These are phyloP conservation scores for Hirtodrosophila trivittata DNA, from an alignment of 2,888 invertebrate species.

Conservation along the genomic window DNA sequence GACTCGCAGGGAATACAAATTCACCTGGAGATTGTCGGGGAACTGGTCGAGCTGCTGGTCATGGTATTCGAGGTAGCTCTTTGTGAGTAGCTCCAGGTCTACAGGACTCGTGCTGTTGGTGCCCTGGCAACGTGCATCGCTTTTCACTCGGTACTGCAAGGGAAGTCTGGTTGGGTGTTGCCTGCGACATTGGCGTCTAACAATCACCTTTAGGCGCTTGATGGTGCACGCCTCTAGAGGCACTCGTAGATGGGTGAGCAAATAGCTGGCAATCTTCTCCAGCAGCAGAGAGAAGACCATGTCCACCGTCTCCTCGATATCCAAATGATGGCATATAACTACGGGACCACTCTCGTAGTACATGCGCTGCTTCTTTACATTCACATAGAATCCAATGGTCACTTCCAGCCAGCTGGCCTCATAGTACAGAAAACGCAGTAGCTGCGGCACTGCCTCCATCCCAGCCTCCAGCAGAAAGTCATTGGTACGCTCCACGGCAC, in stretches of 20 bases:
- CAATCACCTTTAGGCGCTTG: conserved; percentile 59
- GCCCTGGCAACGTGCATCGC: neutral
- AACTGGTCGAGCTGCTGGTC: conserved; percentile 22
- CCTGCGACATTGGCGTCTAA: conserved; percentile 27
- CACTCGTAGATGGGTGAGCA: conserved; percentile 24
- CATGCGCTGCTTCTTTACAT: conserved; percentile 42
- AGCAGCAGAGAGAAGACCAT: conserved; percentile 61
- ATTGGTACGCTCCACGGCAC: conserved; percentile 36
- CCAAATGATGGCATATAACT: conserved; percentile 53
- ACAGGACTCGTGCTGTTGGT: neutral
- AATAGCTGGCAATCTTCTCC: conserved; percentile 62
- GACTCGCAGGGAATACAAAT: conserved; percentile 60
- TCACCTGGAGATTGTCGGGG: conserved; percentile 42
- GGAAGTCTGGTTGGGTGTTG: conserved; percentile 26
- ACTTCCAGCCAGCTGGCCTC: conserved; percentile 40
- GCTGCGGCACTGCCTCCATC: conserved; percentile 58
- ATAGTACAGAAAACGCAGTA: conserved; percentile 54
- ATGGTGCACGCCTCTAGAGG: conserved; percentile 49
- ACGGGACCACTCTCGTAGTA: conserved; percentile 55
- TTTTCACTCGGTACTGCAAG: conserved; percentile 58
- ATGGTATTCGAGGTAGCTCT: conserved; percentile 33
- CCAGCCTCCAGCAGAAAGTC: conserved; percentile 62
- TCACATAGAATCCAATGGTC: conserved; percentile 65
- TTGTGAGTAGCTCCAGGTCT: conserved; percentile 27
- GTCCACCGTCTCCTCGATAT: conserved; percentile 67